These are phyloP conservation scores for Ephialtes manifestator DNA, from an alignment of 2,888 invertebrate species.

Conservation along the genomic window DNA sequence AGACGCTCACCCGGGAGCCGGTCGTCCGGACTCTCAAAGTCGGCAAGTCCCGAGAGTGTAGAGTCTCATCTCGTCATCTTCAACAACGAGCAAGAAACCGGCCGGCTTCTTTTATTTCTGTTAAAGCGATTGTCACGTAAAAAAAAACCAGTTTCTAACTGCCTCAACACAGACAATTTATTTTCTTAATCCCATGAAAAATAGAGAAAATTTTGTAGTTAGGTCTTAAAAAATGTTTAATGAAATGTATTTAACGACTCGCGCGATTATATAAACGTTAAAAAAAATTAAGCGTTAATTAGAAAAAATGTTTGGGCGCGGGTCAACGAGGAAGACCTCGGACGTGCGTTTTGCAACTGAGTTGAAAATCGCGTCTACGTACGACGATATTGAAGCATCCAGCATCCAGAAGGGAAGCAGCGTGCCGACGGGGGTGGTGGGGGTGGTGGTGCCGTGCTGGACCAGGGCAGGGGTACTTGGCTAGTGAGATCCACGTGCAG, in stretches of 20 bases:
- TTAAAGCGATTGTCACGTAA: neutral
- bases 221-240: neutral
- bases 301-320: conserved; percentile 43
- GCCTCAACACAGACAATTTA: neutral
- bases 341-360: conserved; percentile 67
- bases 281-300: conserved; percentile 4
- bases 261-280: neutral
- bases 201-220: no score
- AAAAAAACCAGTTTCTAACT: neutral
- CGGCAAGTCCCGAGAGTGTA: conserved; percentile 54
- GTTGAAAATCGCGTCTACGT: conserved; percentile 47
- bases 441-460: conserved; percentile 65
- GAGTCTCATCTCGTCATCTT: conserved; percentile 61
- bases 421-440: conserved; percentile 59
- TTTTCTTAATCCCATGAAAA: no score
- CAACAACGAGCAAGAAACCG: conserved; percentile 7
- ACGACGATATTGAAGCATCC: conserved; percentile 60
- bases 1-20: conserved; percentile 62
- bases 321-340: conserved; percentile 38
- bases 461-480: conserved; percentile 73
- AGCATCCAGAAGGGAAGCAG: conserved; percentile 67
- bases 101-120: neutral
- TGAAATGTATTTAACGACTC: neutral
- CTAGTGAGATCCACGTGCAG: conserved; percentile 79
- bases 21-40: conserved; percentile 66